Evolutionary conservation across 2,797 vertebrate species (phyloP).

Genomic region (Megalops cyprinoides): DNA sequence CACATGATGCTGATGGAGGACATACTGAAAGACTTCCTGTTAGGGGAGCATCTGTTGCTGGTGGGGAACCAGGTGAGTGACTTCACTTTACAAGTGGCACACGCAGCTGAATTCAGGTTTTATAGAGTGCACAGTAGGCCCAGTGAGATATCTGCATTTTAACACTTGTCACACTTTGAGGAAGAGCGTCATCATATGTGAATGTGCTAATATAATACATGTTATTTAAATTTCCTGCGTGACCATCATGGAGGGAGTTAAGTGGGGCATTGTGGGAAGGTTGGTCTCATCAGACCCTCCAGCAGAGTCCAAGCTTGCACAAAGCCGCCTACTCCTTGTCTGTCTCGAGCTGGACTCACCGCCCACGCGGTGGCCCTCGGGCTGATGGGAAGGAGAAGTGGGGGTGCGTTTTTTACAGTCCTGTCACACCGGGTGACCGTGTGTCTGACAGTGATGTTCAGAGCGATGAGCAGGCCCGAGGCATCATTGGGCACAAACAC

Average conservation of each 20-base stretch:
- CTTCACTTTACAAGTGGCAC: not conserved
- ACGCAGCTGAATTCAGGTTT: not conserved
- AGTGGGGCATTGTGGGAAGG: conserved; percentile 9
- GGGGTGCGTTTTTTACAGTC: conserved; percentile 20
- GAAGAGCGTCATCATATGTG: too few species aligned
- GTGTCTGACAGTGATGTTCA: not conserved
- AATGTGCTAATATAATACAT: too few species aligned
- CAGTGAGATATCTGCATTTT: not conserved
- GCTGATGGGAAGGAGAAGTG: conserved; percentile 29
- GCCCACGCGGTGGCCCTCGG: conserved; percentile 22
- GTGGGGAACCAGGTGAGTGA: conserved; percentile 95
- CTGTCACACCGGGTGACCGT: conserved; percentile 35
- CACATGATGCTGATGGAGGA: conserved; percentile 96
- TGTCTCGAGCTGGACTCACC: not conserved
- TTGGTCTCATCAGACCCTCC: conserved; percentile 23
- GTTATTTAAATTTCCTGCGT: not conserved
- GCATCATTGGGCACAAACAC: not conserved
- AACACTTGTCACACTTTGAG: not conserved
- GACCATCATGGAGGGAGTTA: not conserved
- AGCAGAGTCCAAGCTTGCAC: not conserved
- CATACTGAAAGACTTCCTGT: conserved; percentile 95
- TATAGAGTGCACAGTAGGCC: not conserved
- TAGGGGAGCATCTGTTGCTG: conserved; percentile 93
- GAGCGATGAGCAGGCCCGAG: not conserved
- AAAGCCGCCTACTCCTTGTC: conserved; percentile 36